Evolutionary conservation across 2,888 invertebrate species (phyloP), one percentile per base, ranked within the genome.

Genomic region (Eristalis intricaria): DNA sequence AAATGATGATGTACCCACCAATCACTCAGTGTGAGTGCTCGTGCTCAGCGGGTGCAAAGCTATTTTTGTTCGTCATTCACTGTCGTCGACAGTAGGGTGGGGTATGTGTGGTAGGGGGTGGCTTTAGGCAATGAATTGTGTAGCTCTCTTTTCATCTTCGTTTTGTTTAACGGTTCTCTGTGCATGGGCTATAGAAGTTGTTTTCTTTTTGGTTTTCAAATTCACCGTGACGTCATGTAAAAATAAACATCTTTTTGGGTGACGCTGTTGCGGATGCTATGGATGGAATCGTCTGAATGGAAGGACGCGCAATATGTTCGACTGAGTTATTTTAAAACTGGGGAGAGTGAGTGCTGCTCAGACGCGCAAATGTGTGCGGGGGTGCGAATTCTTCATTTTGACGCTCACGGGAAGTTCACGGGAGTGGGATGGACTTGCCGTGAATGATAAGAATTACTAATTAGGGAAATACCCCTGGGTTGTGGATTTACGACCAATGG

Each of bases 31-130:
- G 32, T 19, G 26, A 26, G 60, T 69, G 22, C n/a, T 19, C 19
- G 43, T 68, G 56, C 81, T 71, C 74, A 73, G 79, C 78, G 82
- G 70, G 87, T 77, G 76, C 50, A 68, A 78, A 77, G 68, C 78
- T 83, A 87, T 83, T 86, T 86, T 76, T 73, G 77, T 82, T 50
- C 5, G 22, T 64, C 61, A 19, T 64, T 23, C 70, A 50, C 35
- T 26, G 60, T 56, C 40, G 60, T 56, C 40, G 38, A n/a, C 32
- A n/a, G 43, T 43, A 32, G 26, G 40, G 40, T 56, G 22, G 70
- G n/a, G 32, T 81, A 43, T 32, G 32, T 11, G 29, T 68, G 38
- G 84, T 73, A 87, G 84, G 84, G 84, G 87, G 84, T 80, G 87
- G 58, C 63, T 79, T 74, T 64, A 3, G 19, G 15, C 35, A 35